Evolutionary conservation across 30 jellyfish, hydroid and myxozoan species (phyloP).

Genomic region (Phacellophora camtschatica): DNA sequence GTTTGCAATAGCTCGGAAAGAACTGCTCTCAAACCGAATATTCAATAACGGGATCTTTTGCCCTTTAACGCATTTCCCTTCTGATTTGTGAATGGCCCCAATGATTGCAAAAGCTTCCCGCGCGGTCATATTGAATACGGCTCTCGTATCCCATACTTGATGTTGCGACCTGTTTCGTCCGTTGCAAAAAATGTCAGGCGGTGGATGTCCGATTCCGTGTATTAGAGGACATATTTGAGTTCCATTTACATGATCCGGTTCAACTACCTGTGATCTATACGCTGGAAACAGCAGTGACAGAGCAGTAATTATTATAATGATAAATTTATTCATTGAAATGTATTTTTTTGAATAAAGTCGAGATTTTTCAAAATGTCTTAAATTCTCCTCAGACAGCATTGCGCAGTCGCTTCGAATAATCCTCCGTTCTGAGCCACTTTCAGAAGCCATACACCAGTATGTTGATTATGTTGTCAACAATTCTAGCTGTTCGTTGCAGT

Average conservation of each 20-base stretch:
- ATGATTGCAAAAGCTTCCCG: conserved; percentile 49
- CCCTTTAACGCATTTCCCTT: conserved; percentile 54
- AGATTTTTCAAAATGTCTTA: too few species aligned
- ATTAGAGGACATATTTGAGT: conserved; percentile 21
- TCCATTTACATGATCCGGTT: not conserved
- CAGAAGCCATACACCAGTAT: too few species aligned
- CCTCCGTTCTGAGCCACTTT: too few species aligned
- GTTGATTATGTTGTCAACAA: too few species aligned
- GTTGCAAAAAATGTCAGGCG: conserved; percentile 9
- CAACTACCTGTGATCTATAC: not conserved
- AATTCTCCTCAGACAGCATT: too few species aligned
- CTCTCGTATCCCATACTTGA: conserved; percentile 58
- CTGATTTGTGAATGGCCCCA: conserved; percentile 26
- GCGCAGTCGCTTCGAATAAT: too few species aligned
- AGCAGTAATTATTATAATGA: too few species aligned
- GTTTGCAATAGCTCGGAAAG: conserved; percentile 24
- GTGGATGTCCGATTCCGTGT: conserved; percentile 37
- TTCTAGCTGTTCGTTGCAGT: too few species aligned
- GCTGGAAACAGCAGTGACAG: not conserved
- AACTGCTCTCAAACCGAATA: conserved; percentile 57
- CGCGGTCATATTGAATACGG: conserved; percentile 60
- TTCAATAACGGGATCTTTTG: conserved; percentile 45
- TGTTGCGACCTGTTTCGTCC: conserved; percentile 30
- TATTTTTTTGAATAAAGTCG: too few species aligned
- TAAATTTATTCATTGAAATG: too few species aligned